Evolutionary conservation across 2,113 vertebrate genomes (phyloP).

Genomic region (Australoheros scitulus): DNA sequence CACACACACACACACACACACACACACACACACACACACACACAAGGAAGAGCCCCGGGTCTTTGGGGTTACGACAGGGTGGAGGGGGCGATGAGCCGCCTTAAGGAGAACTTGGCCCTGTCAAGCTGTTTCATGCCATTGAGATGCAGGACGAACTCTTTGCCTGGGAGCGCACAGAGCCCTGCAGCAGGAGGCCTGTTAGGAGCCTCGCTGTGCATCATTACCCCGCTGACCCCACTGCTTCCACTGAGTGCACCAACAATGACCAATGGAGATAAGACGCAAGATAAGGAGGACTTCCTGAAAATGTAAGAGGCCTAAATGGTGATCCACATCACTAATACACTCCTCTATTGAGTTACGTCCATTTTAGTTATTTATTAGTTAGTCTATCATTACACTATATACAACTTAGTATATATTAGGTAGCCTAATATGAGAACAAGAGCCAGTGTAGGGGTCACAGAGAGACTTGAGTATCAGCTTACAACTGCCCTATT

Average conservation of each 20-base stretch:
- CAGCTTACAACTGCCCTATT: slow-evolving; percentile 74
- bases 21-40: background rate
- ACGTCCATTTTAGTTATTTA: slow-evolving; percentile 61
- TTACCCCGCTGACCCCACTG: slow-evolving; percentile 64
- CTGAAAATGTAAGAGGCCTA: slow-evolving; percentile 23
- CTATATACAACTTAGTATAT: slow-evolving; percentile 63
- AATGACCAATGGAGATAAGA: slow-evolving; percentile 30
- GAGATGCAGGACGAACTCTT: slow-evolving; percentile 46
- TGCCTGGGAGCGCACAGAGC: slow-evolving; percentile 45
- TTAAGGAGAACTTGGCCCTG: slow-evolving; percentile 58
- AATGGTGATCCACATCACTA: slow-evolving; percentile 44
- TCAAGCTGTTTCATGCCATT: slow-evolving; percentile 68
- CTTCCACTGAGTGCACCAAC: slow-evolving; percentile 29
- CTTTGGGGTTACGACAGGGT: background rate
- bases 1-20: background rate
- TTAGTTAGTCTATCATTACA: slow-evolving; percentile 70
- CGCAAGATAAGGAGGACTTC: slow-evolving; percentile 12
- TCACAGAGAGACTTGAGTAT: slow-evolving; percentile 71
- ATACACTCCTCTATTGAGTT: slow-evolving; percentile 57
- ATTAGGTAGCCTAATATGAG: slow-evolving; percentile 68
- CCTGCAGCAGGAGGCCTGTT: slow-evolving; percentile 45
- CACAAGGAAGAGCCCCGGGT: background rate
- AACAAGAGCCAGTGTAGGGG: slow-evolving; percentile 67
- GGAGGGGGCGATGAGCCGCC: slow-evolving; percentile 34
- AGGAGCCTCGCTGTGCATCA: slow-evolving; percentile 54